A percentile compares a stretch with the other conserved stretches of the same genome.
phyloP scores from a whole-genome alignment of 2,797 vertebrate species.

The Pipistrellus nathusii region DNA sequence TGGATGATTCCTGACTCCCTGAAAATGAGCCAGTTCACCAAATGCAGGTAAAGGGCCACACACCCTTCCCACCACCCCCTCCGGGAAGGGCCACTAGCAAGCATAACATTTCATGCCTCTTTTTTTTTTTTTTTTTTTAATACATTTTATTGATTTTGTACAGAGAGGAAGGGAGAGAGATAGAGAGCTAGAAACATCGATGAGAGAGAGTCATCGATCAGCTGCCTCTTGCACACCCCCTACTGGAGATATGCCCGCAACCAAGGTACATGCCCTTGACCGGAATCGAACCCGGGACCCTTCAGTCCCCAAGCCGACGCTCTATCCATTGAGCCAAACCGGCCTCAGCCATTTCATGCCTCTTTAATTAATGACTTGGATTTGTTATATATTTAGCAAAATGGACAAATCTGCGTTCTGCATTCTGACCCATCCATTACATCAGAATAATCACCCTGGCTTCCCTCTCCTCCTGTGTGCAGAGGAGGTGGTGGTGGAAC shows the following conservation, averaged over 20 bases:
- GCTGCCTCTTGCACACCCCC: no score
- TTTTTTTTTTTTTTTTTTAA: no score
- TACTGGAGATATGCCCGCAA: no score
- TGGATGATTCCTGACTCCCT: constrained; percentile 68
- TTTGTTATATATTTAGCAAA: constrained; percentile 1
- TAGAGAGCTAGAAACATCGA: no score
- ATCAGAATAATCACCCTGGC: neutral
- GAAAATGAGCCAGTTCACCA: constrained; percentile 78
- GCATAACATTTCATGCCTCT: neutral
- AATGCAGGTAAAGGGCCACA: constrained; percentile 68
- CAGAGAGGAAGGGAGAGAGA: no score
- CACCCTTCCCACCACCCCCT: neutral
- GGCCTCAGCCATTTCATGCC: neutral
- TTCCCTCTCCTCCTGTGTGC: constrained; percentile 8
- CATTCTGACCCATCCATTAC: constrained; percentile 5
- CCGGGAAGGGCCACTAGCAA: constrained; percentile 23
- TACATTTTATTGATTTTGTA: no score
- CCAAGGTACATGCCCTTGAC: no score
- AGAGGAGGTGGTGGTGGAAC: neutral
- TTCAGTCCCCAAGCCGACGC: no score
- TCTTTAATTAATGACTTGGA: constrained; percentile 31
- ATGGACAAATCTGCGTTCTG: constrained; percentile 39
- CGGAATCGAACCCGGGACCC: no score
- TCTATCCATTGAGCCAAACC: no score
- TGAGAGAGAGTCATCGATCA: no score